Percentiles rank a stretch among this genome's conserved stretches.
Conservation (phyloP, 2,888 invertebrate species). For the Heliconius ismenius region DNA sequence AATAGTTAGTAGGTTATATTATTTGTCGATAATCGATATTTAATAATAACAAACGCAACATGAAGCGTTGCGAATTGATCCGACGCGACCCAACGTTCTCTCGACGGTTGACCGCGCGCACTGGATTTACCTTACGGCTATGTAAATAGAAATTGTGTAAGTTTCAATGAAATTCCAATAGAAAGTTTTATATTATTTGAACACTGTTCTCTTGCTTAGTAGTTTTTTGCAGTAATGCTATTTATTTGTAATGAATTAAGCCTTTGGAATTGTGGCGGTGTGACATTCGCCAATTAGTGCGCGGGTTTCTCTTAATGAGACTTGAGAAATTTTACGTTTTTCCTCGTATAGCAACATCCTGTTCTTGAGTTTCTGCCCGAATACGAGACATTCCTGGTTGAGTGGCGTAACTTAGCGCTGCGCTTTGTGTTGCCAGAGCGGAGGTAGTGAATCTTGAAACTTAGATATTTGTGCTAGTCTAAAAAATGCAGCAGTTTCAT, state of each 20-base stretch:
- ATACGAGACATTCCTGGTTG: not conserved
- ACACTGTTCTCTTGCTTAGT: slow-evolving; percentile 15
- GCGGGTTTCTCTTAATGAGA: not conserved
- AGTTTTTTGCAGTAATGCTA: slow-evolving; percentile 9
- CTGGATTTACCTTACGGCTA: slow-evolving; percentile 39
- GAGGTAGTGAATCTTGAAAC: not conserved
- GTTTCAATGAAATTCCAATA: slow-evolving; percentile 37
- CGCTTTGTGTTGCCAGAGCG: not conserved
- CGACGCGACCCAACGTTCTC: slow-evolving; percentile 49
- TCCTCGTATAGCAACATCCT: not conserved
- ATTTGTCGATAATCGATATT: slow-evolving; percentile 56
- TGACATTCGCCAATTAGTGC: not conserved
- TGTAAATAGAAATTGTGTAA: slow-evolving; percentile 41
- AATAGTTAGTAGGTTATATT: slow-evolving; percentile 22
- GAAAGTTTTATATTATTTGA: slow-evolving; percentile 35
- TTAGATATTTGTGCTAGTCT: not conserved
- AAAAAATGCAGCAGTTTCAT: not conserved
- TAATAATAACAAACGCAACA: slow-evolving; percentile 60
- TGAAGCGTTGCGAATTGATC: slow-evolving; percentile 64
- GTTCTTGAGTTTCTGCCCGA: too few relatives aligned
- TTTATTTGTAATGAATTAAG: not conserved
- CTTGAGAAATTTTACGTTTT: not conserved
- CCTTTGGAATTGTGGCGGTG: not conserved
- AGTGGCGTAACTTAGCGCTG: not conserved
- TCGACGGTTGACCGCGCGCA: slow-evolving; percentile 46